phyloP scores from a whole-genome alignment of 2,888 invertebrate species.

The Gibbula magus region DNA sequence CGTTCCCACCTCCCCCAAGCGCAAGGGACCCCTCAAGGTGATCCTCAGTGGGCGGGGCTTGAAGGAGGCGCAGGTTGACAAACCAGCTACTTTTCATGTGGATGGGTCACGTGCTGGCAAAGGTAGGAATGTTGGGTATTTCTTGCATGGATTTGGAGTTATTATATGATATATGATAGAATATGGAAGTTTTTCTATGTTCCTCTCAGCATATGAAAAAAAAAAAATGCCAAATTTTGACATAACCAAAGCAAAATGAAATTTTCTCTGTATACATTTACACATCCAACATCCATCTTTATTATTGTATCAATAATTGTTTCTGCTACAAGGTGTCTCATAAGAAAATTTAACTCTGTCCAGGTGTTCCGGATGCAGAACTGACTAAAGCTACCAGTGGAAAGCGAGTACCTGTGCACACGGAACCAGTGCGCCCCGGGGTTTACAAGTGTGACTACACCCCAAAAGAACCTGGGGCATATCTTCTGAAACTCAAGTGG shows the following conservation, averaged over 20 bases:
- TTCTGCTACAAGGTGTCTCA: too few relatives aligned
- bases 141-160: not conserved
- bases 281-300: not conserved
- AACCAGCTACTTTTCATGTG: slow-evolving; percentile 59
- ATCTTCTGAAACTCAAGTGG: slow-evolving; percentile 64
- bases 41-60: slow-evolving; percentile 61
- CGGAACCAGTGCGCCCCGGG: slow-evolving; percentile 43
- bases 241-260: too few relatives aligned
- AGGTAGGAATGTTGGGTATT: slow-evolving; percentile 42
- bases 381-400: slow-evolving; percentile 41
- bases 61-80: slow-evolving; percentile 60
- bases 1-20: not conserved
- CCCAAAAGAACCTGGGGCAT: slow-evolving; percentile 57
- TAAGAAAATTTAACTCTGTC: not conserved
- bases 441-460: slow-evolving; percentile 54
- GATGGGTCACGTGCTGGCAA: slow-evolving; percentile 59
- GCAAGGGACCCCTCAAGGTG: slow-evolving; percentile 50
- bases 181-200: too few relatives aligned
- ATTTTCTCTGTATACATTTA: too few relatives aligned
- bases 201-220: too few relatives aligned
- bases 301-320: not conserved
- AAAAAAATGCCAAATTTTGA: too few relatives aligned
- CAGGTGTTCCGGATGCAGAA: slow-evolving; percentile 53
- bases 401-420: slow-evolving; percentile 47
- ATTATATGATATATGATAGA: too few relatives aligned